Percentiles rank a stretch among this genome's conserved stretches.
Conservation (phyloP, 2,888 invertebrate genomes). For the Caenorhabditis sinica region DNA sequence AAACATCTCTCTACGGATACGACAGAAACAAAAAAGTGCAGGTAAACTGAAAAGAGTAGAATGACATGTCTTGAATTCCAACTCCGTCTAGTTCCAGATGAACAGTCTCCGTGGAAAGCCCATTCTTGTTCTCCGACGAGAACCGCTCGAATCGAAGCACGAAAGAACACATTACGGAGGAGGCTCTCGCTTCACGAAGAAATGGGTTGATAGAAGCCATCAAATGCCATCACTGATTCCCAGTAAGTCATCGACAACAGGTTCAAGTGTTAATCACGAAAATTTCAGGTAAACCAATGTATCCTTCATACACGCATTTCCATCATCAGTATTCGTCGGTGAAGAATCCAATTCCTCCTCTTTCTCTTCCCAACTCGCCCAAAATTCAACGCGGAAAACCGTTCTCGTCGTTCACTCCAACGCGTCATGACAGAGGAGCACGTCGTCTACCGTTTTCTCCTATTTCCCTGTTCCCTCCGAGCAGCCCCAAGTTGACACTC, state of each 20-base stretch:
- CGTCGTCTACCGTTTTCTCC: background rate
- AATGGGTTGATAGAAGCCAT: slow-evolving; percentile 53
- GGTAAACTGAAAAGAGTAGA: slow-evolving; percentile 16
- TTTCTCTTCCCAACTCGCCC: slow-evolving; percentile 3
- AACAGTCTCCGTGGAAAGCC: slow-evolving; percentile 61
- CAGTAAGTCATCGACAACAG: background rate
- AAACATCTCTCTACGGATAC: slow-evolving; percentile 66
- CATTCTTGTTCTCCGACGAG: slow-evolving; percentile 55
- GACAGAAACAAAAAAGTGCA: slow-evolving; percentile 59
- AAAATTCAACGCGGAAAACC: background rate
- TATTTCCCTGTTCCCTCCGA: background rate
- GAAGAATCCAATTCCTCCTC: slow-evolving; percentile 8
- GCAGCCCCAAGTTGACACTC: slow-evolving; percentile 19
- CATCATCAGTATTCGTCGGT: slow-evolving; percentile 61
- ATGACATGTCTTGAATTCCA: background rate
- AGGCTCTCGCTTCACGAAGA: slow-evolving; percentile 22
- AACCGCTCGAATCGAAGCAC: slow-evolving; percentile 6
- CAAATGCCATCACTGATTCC: slow-evolving; percentile 36
- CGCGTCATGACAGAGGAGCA: background rate
- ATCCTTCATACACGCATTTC: slow-evolving; percentile 60
- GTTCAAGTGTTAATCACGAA: background rate
- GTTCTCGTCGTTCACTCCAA: background rate
- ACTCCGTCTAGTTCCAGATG: slow-evolving; percentile 53
- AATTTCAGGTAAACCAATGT: slow-evolving; percentile 38
- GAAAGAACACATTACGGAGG: slow-evolving; percentile 4